These are phyloP conservation scores for Bathynomus jamesi DNA, from an alignment of 1,140 invertebrate species.

Conservation along the genomic window DNA sequence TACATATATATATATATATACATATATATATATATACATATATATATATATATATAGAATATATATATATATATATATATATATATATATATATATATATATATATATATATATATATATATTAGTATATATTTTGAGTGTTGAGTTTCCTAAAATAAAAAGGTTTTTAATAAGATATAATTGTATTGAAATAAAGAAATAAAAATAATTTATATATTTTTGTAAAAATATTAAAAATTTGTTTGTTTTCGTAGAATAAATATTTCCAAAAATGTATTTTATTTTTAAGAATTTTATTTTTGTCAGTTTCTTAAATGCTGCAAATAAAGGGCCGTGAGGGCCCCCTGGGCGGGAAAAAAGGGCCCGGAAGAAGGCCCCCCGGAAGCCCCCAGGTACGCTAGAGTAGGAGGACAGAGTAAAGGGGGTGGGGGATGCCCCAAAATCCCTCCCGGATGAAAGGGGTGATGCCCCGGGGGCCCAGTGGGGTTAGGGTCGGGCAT, in stretches of 20 bases:
- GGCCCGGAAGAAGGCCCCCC: not conserved
- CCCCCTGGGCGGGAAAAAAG: not conserved
- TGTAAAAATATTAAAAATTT: too few species aligned
- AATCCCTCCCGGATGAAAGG: not conserved
- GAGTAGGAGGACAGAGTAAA: conserved; percentile 7
- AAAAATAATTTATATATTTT: too few species aligned
- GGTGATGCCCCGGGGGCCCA: not conserved
- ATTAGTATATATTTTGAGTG: too few species aligned
- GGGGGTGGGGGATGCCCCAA: conserved; percentile 7
- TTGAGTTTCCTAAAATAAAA: too few species aligned
- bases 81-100: too few species aligned
- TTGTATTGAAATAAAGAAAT: too few species aligned
- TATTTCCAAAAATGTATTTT: too few species aligned
- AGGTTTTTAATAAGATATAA: too few species aligned
- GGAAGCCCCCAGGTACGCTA: not conserved
- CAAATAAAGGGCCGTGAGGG: conserved; percentile 7
- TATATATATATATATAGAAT: not conserved
- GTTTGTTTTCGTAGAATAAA: too few species aligned
- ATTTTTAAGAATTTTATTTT: too few species aligned
- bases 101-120: too few species aligned
- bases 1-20: too few species aligned
- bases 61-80: not conserved
- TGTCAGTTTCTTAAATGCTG: conserved; percentile 4
- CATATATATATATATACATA: not conserved
- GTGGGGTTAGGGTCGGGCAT: conserved; percentile 44